A percentile compares a stretch with the other conserved stretches of the same genome.
Evolutionary conservation across 1,140 invertebrate species (phyloP).

Genomic region (Mylabris phalerata): DNA sequence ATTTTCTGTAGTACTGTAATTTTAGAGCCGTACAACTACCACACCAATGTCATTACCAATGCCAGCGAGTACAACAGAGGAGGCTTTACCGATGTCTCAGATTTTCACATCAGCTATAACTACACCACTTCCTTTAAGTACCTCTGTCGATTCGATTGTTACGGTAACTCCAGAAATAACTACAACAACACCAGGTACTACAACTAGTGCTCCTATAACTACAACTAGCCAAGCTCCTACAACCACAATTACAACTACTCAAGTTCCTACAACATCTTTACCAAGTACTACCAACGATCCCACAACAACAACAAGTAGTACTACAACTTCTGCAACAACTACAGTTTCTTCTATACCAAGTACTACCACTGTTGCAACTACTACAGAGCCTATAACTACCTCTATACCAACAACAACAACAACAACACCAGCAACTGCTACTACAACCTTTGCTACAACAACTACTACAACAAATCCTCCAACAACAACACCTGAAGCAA

Average conservation of each 20-base stretch:
- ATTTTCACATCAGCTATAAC: neutral
- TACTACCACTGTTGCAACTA: slow-evolving; percentile 1
- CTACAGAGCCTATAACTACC: neutral
- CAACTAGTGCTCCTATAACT: neutral
- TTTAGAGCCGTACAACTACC: neutral
- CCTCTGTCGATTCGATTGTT: neutral
- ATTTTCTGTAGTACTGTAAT: no score
- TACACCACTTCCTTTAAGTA: slow-evolving; percentile 8
- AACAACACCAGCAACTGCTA: neutral
- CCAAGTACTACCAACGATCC: neutral
- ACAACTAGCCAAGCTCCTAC: neutral
- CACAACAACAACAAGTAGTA: neutral
- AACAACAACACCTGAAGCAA: slow-evolving; percentile 8
- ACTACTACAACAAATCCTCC: slow-evolving; percentile 2
- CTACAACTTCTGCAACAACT: neutral
- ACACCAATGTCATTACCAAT: slow-evolving; percentile 4
- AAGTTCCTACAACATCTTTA: neutral
- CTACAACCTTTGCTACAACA: slow-evolving; percentile 1
- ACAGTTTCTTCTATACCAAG: neutral
- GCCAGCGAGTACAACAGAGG: slow-evolving; percentile 9
- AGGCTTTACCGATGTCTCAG: neutral
- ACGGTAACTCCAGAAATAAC: neutral
- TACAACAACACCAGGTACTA: neutral
- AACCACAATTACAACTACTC: neutral
- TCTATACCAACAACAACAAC: neutral